Evolutionary conservation across 2,888 invertebrate genomes (phyloP), one percentile per base, ranked within the genome.

Genomic region (Abscondita cerata): DNA sequence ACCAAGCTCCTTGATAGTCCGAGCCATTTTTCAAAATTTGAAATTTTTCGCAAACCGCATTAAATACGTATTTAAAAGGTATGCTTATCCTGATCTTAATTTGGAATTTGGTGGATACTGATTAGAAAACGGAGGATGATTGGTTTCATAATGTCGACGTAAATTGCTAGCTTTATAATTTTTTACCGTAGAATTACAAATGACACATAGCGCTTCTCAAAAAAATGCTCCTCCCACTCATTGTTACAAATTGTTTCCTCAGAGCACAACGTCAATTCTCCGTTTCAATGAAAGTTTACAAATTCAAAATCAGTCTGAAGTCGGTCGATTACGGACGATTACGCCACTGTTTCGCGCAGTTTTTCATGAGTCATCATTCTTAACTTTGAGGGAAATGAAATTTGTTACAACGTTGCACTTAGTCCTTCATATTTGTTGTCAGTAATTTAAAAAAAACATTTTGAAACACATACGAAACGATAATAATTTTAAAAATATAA

Each of bases 41-140:
- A n/a, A n/a, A n/a, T n/a, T n/a, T n/a, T n/a, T n/a, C n/a, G n/a
- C n/a, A n/a, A n/a, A n/a, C n/a, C n/a, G n/a, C n/a, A 52, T 52
- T 61, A 64, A 61, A 55, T 55, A 46, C 52, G 62, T 60, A 60
- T 64, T 48, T 60, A 64, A 62, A 63, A 63, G 53, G 48, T 40
- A 61, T 62, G 40, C 57, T 60, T 63, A 25, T 61, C 52, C n/a
- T 47, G 64, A 44, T 52, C 47, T 48, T 50, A 60, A 52, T 60
- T 56, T 61, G 12, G 63, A 62, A 59, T 59, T 62, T 33, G 25
- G 62, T 53, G 58, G 62, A 57, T 58, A 62, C 31, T 62, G 52
- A 58, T 16, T 58, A 38, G 58, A 58, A 62, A 62, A 59, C 47
- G 52, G 57, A 34, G 52, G 33, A 59, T 62, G 62, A 58, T 52